Evolutionary conservation across 2,888 invertebrate genomes (phyloP).

Genomic region (Penaeus monodon): DNA sequence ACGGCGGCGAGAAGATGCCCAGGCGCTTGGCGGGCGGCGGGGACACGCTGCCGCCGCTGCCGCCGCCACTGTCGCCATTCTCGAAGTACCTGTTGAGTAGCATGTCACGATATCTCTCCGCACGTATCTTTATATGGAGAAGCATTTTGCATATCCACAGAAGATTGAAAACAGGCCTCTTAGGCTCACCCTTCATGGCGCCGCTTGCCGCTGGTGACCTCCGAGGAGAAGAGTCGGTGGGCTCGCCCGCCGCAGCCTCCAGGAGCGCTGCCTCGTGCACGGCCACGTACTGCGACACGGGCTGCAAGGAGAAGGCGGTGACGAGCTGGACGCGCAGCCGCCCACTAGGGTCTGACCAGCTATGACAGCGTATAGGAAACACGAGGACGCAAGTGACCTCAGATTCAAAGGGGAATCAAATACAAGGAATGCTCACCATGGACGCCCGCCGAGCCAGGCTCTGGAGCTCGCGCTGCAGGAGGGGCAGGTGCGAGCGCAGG

Average conservation of each 20-base stretch:
- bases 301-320: constrained; percentile 26
- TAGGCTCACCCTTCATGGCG: constrained; percentile 39
- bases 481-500: constrained; percentile 86
- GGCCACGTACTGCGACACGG: constrained; percentile 60
- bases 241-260: constrained; percentile 75
- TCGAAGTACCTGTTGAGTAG: constrained; percentile 45
- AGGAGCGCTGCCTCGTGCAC: constrained; percentile 58
- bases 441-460: constrained; percentile 85
- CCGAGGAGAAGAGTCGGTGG: constrained; percentile 81
- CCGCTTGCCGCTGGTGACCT: constrained; percentile 68
- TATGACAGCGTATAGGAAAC: too few species aligned
- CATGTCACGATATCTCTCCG: neutral
- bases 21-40: constrained; percentile 60
- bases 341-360: too few species aligned
- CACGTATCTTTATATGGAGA: neutral
- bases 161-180: neutral
- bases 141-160: too few species aligned
- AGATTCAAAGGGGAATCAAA: too few species aligned
- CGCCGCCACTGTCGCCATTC: constrained; percentile 43
- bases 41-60: constrained; percentile 32
- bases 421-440: constrained; percentile 75
- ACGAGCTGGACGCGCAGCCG: neutral
- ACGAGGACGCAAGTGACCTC: too few species aligned
- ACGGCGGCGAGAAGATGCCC: constrained; percentile 60
- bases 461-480: constrained; percentile 84